Evolutionary conservation across 1,140 invertebrate genomes (phyloP), one percentile per base, ranked within the genome.

Genomic region (Drosophila santomea): DNA sequence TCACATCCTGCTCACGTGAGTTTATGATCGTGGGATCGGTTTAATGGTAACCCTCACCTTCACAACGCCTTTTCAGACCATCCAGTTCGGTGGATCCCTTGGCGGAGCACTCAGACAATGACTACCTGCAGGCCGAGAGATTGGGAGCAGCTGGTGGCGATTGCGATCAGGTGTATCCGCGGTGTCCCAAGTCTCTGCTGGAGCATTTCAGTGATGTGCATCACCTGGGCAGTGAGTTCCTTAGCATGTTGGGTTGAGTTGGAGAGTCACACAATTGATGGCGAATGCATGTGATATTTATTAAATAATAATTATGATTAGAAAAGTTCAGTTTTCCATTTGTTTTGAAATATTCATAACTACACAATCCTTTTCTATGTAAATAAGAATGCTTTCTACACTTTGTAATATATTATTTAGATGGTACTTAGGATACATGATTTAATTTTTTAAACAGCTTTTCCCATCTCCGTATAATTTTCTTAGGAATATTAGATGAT

Each of bases 1-100:
- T 41, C 95, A 95, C 90, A 93, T 95, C 78, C 91, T 96, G 74
- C 94, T 96, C 77, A 95, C 95, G 95, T 95, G 93, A 94, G 94
- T 80, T 35, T 25, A 10, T 35, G 55, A 60, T 60, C n/a, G 60
- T 63, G 55, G 60, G 51, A 63, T 63, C 10, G 7, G 6, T 14
- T 12, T 7, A 2, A 56, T 39, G n/a, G 6, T 25, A 8, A 14
- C 2, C 28, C 6, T n/a, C 5, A 39, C 17, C 10, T n/a, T 2
- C 32, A 35, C 5, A 39, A 0, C 12, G 4, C 14, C 25, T 3
- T 63, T 15, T 8, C 12, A 95, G 94, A 20, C 95, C 95, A 36
- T 96, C 95, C 15, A 93, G 93, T 15, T 96, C 94, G 15, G 92
- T 91, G 43, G 95, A 96, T 77, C 79, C 86, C 28, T 78, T 95